phyloP scores from a whole-genome alignment of 2,113 vertebrate genomes.

The Mus pahari region DNA sequence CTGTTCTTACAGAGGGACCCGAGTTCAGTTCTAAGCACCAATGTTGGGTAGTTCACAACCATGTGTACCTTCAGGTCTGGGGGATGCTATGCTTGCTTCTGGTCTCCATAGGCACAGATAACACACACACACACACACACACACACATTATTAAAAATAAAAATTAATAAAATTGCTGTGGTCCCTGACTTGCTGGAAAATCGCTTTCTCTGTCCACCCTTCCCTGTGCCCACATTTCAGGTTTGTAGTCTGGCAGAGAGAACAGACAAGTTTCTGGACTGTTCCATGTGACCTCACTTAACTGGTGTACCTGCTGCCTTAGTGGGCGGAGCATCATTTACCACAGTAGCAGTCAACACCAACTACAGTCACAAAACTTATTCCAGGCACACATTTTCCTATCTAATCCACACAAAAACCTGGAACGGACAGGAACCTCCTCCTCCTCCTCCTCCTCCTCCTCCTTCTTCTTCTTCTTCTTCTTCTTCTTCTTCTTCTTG shows the following conservation, averaged over 20 bases:
- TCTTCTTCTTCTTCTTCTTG: not conserved
- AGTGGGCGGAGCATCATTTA: not conserved
- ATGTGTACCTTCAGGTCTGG: not conserved
- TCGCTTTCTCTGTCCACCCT: not conserved
- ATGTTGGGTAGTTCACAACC: not conserved
- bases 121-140: not conserved
- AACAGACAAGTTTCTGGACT: not conserved
- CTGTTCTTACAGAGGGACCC: not conserved
- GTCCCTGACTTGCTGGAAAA: not conserved
- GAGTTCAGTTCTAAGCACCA: not conserved
- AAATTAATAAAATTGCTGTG: not conserved
- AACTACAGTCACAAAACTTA: not conserved
- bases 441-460: too few relatives aligned
- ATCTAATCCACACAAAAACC: not conserved
- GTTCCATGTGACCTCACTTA: accelerated
- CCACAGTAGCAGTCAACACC: not conserved
- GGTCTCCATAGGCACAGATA: not conserved
- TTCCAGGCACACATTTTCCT: not conserved
- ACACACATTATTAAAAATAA: not conserved
- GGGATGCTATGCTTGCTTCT: too few relatives aligned
- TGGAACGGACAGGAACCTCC: too few relatives aligned
- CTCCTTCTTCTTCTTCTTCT: not conserved
- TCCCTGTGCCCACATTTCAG: not conserved
- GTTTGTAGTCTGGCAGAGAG: not conserved
- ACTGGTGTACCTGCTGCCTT: not conserved